Percentiles rank a stretch among this genome's conserved stretches.
These are phyloP conservation scores for Pocota personata DNA, from an alignment of 2,888 invertebrate species.

Conservation along the genomic window DNA sequence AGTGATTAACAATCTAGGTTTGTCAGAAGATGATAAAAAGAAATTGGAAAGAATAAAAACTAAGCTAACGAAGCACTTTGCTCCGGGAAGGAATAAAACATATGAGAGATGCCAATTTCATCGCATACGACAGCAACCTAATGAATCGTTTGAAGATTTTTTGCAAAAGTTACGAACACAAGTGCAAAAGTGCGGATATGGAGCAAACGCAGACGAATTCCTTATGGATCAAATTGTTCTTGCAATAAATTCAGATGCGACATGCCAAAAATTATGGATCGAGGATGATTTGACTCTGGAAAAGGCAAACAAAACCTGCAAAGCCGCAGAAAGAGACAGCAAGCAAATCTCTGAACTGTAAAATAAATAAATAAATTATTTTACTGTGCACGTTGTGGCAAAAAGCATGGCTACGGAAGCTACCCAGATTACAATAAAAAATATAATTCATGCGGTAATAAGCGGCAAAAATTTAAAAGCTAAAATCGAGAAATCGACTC, in stretches of 20 bases:
- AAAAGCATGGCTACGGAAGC: neutral
- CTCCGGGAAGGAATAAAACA: conserved; percentile 23
- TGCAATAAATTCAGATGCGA: neutral
- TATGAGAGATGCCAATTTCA: too few relatives aligned
- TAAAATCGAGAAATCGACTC: neutral
- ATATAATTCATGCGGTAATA: neutral
- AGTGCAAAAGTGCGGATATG: conserved; percentile 24
- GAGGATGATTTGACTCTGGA: conserved; percentile 9
- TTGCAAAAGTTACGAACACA: too few relatives aligned
- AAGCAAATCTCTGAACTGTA: conserved; percentile 26
- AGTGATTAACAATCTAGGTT: neutral
- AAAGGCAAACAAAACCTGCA: conserved; percentile 26
- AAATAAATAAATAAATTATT: neutral
- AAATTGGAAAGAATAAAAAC: neutral
- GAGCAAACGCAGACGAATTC: neutral
- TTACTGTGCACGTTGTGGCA: neutral
- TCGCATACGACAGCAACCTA: too few relatives aligned
- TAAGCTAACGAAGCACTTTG: conserved; percentile 13
- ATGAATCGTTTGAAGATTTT: too few relatives aligned
- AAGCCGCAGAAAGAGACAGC: conserved; percentile 18
- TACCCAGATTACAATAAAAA: conserved; percentile 1
- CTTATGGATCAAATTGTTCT: conserved; percentile 1
- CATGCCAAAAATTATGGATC: conserved; percentile 10
- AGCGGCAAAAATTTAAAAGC: neutral
- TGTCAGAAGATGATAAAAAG: neutral